A percentile compares a stretch with the other conserved stretches of the same genome.
Evolutionary conservation across 2,113 vertebrate species (phyloP).

Genomic region (Odobenus rosmarus): DNA sequence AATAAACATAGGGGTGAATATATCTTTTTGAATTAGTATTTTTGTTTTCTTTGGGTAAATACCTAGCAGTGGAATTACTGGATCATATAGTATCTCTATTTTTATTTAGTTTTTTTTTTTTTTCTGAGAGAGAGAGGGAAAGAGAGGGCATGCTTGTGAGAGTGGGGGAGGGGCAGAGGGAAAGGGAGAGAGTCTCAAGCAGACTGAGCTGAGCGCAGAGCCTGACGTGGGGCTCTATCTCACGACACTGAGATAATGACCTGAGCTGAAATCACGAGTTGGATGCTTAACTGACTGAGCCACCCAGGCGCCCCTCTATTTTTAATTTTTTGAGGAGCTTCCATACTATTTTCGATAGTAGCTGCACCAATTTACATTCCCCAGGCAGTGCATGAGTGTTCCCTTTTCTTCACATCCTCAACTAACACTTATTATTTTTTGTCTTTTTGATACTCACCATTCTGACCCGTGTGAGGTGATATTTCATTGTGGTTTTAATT

Average conservation of each 20-base stretch:
- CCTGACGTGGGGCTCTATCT: too few species aligned
- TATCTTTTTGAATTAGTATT: not conserved
- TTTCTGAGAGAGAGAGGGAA: too few species aligned
- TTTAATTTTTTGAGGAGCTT: not conserved
- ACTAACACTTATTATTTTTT: not conserved
- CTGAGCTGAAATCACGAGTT: too few species aligned
- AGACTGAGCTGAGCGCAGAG: too few species aligned
- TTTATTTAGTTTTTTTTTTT: not conserved
- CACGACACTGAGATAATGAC: too few species aligned
- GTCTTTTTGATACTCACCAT: not conserved
- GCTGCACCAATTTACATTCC: not conserved
- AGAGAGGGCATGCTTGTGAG: too few species aligned
- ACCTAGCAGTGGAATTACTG: not conserved
- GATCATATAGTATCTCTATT: not conserved
- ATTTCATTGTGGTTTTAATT: not conserved
- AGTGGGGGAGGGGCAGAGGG: too few species aligned
- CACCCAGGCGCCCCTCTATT: not conserved
- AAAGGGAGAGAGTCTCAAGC: too few species aligned
- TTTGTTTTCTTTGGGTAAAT: not conserved
- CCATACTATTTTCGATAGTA: not conserved
- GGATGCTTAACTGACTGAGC: too few species aligned
- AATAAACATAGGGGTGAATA: not conserved
- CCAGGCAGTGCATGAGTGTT: not conserved
- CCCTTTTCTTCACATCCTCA: not conserved
- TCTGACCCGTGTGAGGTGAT: not conserved